phyloP scores from a whole-genome alignment of 2,797 vertebrate genomes.

The Catostomus latipinnis region DNA sequence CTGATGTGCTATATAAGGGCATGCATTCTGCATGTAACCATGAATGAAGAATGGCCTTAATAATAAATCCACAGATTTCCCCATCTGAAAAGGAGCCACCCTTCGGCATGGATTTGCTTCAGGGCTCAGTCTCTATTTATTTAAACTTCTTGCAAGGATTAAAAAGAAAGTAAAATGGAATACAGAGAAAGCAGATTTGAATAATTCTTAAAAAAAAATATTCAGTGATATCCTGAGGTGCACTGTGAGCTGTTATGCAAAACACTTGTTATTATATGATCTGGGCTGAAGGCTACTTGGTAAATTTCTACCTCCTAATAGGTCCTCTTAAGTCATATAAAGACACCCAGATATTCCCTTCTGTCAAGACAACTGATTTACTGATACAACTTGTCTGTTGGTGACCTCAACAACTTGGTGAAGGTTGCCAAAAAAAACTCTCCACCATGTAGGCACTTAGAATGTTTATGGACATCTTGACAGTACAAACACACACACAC shows the following conservation, averaged over 20 bases:
- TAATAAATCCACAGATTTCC: conserved; percentile 28
- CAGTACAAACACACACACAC: conserved; percentile 3
- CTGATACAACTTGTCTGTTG: conserved; percentile 24
- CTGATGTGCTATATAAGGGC: not conserved
- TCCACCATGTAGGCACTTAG: conserved; percentile 10
- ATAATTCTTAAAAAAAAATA: conserved; percentile 19
- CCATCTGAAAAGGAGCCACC: not conserved
- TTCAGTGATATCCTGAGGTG: conserved; percentile 23
- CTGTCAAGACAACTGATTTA: conserved; percentile 22
- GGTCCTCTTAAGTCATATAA: conserved; percentile 19
- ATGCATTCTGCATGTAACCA: conserved; percentile 7
- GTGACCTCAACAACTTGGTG: conserved; percentile 27
- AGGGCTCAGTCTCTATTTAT: conserved; percentile 9
- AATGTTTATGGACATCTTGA: not conserved
- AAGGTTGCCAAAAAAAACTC: conserved; percentile 25
- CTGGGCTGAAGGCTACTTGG: conserved; percentile 26
- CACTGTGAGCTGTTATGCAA: conserved; percentile 60
- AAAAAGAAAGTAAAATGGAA: not conserved
- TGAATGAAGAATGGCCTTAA: not conserved
- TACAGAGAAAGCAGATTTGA: not conserved
- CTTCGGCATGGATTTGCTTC: not conserved
- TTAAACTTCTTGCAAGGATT: not conserved
- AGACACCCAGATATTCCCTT: conserved; percentile 3
- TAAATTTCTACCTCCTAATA: conserved; percentile 16
- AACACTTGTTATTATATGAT: conserved; percentile 47